phyloP scores from a whole-genome alignment of 1,140 invertebrate species.

The Cyrtorhinus lividipennis region DNA sequence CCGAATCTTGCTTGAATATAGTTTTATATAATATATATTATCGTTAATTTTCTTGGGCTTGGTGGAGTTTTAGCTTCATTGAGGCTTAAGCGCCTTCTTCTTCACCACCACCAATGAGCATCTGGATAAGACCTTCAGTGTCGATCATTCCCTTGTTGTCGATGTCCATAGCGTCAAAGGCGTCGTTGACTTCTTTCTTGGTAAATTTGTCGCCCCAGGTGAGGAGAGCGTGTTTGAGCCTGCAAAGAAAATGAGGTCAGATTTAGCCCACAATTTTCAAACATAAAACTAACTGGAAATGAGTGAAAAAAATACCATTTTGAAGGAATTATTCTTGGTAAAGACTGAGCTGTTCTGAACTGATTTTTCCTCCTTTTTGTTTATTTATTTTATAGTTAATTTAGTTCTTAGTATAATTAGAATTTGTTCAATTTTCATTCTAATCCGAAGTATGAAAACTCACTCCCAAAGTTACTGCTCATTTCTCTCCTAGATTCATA shows the following conservation, averaged over 20 bases:
- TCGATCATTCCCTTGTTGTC: slow-evolving; percentile 87
- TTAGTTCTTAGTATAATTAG: no score
- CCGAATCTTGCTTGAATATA: slow-evolving; percentile 13
- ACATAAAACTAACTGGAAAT: slow-evolving; percentile 2
- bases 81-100: slow-evolving; percentile 20
- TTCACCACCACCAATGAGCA: slow-evolving; percentile 26
- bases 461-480: no score
- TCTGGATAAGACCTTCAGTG: slow-evolving; percentile 52
- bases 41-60: no score
- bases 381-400: no score
- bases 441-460: no score
- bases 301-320: background rate
- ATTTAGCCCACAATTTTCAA: slow-evolving; percentile 10
- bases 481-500: no score
- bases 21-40: no score
- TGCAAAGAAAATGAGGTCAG: slow-evolving; percentile 30
- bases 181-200: slow-evolving; percentile 81
- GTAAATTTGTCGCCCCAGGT: slow-evolving; percentile 96
- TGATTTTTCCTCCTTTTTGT: no score
- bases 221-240: slow-evolving; percentile 83
- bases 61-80: no score
- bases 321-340: background rate
- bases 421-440: no score
- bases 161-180: slow-evolving; percentile 89
- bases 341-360: no score